Evolutionary conservation across 2,797 vertebrate genomes (phyloP), one percentile per base, ranked within the genome.

Genomic region (Tragelaphus eurycerus): DNA sequence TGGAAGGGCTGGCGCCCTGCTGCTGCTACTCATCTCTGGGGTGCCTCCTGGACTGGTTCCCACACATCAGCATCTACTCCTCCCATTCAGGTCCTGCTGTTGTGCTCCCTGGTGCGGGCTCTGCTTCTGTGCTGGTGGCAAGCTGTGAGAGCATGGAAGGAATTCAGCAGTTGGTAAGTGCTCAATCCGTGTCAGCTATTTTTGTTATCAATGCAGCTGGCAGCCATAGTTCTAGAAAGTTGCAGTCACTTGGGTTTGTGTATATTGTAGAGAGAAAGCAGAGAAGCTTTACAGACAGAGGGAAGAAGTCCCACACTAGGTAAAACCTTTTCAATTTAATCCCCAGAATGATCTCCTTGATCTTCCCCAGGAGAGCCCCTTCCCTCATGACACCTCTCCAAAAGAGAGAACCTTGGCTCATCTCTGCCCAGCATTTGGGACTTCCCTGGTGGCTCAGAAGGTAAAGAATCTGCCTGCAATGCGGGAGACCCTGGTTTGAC

Each of bases 311-410:
- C 95, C 92, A 97, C 91, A 88, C 92, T 97, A 97, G 96, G 97
- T 98, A 97, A 98, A 98, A 86, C 86, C 90, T 97, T 98, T 98
- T 97, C 89, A 94, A 90, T 98, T 98, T 95, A 97, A 98, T 97
- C 96, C 95, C 97, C 90, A 90, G 98, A 95, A 98, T 98, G 97
- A 96, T 97, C 46, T 50, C 89, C 97, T 98, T 87, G 74, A 83
- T 38, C 21, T 55, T 55, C 52, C n/a, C 81, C 86, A 90, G 96
- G 4, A 27, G 71, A 96, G 23, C 21, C 85, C 92, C 89, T 93
- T 5, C 10, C 60, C 93, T 98, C 95, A 60, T 92, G 55, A 78
- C 74, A 97, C 25, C 85, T 93, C 82, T 48, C 50, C 81, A 92
- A 23, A 71, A 8, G 64, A 89, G 82, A 85, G 89, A 97, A 50